Evolutionary conservation across 1,140 invertebrate genomes (phyloP).

Genomic region (Argopecten irradians): DNA sequence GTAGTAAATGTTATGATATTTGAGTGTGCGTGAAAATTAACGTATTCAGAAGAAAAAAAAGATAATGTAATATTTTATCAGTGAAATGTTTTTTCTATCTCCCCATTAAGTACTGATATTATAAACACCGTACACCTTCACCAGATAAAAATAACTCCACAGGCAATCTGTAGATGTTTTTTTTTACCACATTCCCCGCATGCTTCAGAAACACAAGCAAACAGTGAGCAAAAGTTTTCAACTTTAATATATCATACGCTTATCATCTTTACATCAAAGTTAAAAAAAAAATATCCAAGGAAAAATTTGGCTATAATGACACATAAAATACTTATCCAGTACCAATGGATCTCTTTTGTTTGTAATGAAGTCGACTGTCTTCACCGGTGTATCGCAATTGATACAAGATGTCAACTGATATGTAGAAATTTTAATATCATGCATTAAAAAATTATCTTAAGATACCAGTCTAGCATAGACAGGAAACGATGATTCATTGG

Average conservation of each 20-base stretch:
- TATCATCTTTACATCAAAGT: slow-evolving; percentile 7
- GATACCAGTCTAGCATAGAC: background rate
- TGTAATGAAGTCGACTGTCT: background rate
- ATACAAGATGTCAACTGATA: background rate
- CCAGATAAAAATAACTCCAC: background rate
- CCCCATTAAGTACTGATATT: background rate
- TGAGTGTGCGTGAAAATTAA: background rate
- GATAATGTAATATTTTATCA: background rate
- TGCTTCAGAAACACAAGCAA: slow-evolving; percentile 21
- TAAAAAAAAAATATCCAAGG: too few species aligned
- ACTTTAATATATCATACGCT: background rate
- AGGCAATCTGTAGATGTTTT: background rate
- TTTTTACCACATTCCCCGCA: background rate
- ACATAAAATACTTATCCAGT: background rate
- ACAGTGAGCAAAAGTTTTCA: slow-evolving; percentile 21
- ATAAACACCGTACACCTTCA: background rate
- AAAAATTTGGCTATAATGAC: background rate
- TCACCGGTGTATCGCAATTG: background rate
- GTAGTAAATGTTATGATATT: too few species aligned
- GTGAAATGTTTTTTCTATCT: background rate
- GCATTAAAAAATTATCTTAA: background rate
- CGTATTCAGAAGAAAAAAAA: background rate
- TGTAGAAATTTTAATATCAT: background rate
- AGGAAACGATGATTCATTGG: background rate
- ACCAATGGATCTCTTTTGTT: background rate